Conservation (phyloP, 2,888 invertebrate species). For the Coelinius sp. region DNA sequence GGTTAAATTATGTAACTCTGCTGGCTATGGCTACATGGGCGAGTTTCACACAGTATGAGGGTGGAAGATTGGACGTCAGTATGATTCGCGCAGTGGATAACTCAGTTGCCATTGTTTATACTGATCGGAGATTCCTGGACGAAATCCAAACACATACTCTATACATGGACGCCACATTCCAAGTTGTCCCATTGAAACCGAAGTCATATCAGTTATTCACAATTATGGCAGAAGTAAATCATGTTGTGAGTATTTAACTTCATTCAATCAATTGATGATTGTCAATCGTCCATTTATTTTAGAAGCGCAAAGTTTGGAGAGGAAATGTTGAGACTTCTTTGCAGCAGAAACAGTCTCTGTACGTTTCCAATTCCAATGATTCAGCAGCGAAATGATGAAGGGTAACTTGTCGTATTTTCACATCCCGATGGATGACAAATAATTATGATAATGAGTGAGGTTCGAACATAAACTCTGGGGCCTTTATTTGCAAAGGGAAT, state of each 20-base stretch:
- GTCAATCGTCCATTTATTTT: too few relatives aligned
- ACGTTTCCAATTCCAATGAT: too few relatives aligned
- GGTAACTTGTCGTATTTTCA: too few relatives aligned
- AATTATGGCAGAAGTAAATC: slow-evolving; percentile 20
- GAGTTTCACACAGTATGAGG: background rate
- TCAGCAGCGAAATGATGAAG: too few relatives aligned
- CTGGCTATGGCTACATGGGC: background rate
- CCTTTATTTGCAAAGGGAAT: too few relatives aligned
- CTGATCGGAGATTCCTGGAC: background rate
- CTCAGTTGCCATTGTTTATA: slow-evolving; percentile 4
- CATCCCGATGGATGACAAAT: too few relatives aligned
- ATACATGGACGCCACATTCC: slow-evolving; percentile 19
- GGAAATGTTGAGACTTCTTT: too few relatives aligned
- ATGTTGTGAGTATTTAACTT: slow-evolving; percentile 10
- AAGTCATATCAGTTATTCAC: slow-evolving; percentile 14
- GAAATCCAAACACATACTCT: background rate
- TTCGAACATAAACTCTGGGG: too few relatives aligned
- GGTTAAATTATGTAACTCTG: background rate
- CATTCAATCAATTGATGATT: too few relatives aligned
- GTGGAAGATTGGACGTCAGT: background rate
- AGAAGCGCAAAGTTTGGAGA: too few relatives aligned
- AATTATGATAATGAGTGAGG: too few relatives aligned
- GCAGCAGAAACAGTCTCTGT: too few relatives aligned
- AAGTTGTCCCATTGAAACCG: background rate
- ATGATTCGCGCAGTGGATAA: background rate